Conservation (phyloP, 2,797 vertebrate genomes). For the Meriones psammophilus region DNA sequence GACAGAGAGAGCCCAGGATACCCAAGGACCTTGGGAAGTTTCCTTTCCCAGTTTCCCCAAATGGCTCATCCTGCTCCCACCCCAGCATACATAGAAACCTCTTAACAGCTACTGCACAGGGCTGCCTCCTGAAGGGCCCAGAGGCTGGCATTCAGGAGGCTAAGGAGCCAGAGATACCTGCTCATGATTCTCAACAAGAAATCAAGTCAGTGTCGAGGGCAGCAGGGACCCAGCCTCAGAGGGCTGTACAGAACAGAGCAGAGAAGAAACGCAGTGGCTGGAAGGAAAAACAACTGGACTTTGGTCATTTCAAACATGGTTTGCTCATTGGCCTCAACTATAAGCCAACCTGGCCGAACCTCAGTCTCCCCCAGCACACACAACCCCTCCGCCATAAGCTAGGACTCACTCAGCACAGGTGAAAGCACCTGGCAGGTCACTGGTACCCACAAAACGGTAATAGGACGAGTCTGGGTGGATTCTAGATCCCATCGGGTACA, state of each 20-base stretch:
- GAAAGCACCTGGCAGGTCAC: not conserved
- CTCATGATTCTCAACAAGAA: not conserved
- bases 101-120: not conserved
- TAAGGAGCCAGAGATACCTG: not conserved
- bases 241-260: not conserved
- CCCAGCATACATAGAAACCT: too few species aligned
- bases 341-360: rapidly evolving
- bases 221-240: rapidly evolving
- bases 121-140: not conserved
- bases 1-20: not conserved
- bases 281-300: not conserved
- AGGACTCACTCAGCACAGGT: not conserved
- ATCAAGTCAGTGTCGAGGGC: rapidly evolving
- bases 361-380: not conserved
- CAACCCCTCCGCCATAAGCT: not conserved
- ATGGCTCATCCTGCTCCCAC: rapidly evolving
- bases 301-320: not conserved
- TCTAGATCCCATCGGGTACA: not conserved
- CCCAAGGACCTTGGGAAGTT: not conserved
- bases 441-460: not conserved
- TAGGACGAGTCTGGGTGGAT: rapidly evolving
- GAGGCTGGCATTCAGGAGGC: not conserved
- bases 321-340: not conserved
- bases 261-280: too few species aligned
- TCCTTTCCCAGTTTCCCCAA: not conserved